phyloP scores from a whole-genome alignment of 2,113 vertebrate genomes.

The Mustelus asterias region DNA sequence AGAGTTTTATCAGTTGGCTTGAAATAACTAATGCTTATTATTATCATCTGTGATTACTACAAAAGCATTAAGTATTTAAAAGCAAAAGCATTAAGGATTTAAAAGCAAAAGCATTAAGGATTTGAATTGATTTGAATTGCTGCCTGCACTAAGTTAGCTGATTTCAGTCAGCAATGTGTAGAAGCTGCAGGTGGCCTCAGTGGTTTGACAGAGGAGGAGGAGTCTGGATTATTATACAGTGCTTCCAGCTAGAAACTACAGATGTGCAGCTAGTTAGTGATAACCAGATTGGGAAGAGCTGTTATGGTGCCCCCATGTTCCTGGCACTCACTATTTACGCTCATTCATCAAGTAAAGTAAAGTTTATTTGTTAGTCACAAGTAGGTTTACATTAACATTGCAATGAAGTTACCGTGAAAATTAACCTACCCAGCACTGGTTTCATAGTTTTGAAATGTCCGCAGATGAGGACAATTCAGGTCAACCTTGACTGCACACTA shows the following conservation, averaged over 20 bases:
- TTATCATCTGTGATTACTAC: not conserved
- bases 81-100: too few species aligned
- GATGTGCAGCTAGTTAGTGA: not conserved
- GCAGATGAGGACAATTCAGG: not conserved
- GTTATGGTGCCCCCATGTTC: not conserved
- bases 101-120: not conserved
- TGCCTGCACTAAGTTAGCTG: not conserved
- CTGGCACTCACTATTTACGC: not conserved
- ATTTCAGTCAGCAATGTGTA: not conserved
- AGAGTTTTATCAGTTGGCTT: not conserved
- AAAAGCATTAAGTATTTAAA: not conserved
- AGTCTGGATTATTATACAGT: not conserved
- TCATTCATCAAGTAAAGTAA: not conserved
- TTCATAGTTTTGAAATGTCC: not conserved
- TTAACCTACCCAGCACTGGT: not conserved
- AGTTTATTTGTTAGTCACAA: too few species aligned
- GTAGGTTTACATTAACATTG: too few species aligned
- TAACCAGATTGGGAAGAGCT: not conserved
- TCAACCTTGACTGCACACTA: not conserved
- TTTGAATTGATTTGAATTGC: not conserved
- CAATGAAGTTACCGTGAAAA: too few species aligned
- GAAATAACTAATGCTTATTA: not conserved
- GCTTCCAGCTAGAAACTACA: not conserved
- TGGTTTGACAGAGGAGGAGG: not conserved
- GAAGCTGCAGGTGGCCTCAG: not conserved